Evolutionary conservation across 1,140 invertebrate species (phyloP).

Genomic region (Acyrthosiphon pisum): DNA sequence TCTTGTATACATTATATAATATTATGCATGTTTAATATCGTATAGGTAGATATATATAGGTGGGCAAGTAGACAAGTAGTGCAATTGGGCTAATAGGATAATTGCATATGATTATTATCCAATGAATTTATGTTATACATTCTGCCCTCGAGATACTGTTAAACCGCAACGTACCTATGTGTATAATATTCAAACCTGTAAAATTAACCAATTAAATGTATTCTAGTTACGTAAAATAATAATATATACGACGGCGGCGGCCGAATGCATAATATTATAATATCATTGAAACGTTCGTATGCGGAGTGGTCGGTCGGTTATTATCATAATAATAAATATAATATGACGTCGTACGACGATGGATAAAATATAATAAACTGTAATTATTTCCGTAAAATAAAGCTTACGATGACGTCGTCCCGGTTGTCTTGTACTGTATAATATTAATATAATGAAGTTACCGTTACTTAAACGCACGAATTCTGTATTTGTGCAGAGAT

Average conservation of each 20-base stretch:
- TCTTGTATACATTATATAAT: background rate
- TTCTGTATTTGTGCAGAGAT: background rate
- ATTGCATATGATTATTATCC: background rate
- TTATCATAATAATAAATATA: background rate
- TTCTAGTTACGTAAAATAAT: background rate
- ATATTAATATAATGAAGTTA: background rate
- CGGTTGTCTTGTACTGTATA: background rate
- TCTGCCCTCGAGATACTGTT: background rate
- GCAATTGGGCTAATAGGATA: background rate
- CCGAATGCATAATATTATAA: background rate
- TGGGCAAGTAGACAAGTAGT: background rate
- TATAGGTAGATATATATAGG: too few relatives aligned
- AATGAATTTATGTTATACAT: background rate
- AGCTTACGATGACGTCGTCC: background rate
- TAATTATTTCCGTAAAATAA: background rate
- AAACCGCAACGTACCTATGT: background rate
- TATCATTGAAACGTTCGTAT: background rate
- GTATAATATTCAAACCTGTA: background rate
- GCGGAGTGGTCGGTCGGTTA: background rate
- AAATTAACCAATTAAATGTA: background rate
- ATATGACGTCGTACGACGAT: background rate
- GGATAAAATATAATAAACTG: background rate
- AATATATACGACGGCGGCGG: background rate
- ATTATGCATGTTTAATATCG: too few relatives aligned
- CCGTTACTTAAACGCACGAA: background rate